Evolutionary conservation across 2,113 vertebrate genomes (phyloP).

Genomic region (Oncorhynchus gorbuscha): DNA sequence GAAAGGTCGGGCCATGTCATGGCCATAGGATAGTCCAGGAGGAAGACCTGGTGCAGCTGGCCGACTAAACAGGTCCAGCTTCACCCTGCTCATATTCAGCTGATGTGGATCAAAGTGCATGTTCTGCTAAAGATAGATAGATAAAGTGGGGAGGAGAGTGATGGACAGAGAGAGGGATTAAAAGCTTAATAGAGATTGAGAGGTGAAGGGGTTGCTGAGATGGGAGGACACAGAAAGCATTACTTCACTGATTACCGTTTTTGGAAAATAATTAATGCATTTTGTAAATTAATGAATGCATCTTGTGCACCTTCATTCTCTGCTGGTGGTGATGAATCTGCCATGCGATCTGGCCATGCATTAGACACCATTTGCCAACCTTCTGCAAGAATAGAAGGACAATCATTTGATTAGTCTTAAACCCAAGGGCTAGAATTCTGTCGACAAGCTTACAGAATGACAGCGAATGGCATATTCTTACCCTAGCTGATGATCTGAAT

Average conservation of each 20-base stretch:
- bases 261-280: background rate
- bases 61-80: constrained; percentile 80
- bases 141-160: background rate
- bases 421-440: background rate
- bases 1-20: constrained; percentile 79
- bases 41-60: constrained; percentile 76
- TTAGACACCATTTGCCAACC: constrained; percentile 83
- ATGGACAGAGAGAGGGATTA: background rate
- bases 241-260: background rate
- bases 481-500: constrained; percentile 78
- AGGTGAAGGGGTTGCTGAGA: no score
- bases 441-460: background rate
- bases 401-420: background rate
- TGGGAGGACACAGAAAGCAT: background rate
- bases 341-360: constrained; percentile 85
- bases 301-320: constrained; percentile 79
- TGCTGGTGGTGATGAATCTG: constrained; percentile 86
- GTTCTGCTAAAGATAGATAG: constrained; percentile 55
- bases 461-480: constrained; percentile 61
- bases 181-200: background rate
- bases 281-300: background rate
- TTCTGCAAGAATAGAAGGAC: constrained; percentile 64
- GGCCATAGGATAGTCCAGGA: constrained; percentile 77
- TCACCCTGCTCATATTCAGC: constrained; percentile 63
- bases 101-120: constrained; percentile 84